These are phyloP conservation scores for Chrysochloris asiatica DNA, from an alignment of 2,113 vertebrate species.

Conservation along the genomic window DNA sequence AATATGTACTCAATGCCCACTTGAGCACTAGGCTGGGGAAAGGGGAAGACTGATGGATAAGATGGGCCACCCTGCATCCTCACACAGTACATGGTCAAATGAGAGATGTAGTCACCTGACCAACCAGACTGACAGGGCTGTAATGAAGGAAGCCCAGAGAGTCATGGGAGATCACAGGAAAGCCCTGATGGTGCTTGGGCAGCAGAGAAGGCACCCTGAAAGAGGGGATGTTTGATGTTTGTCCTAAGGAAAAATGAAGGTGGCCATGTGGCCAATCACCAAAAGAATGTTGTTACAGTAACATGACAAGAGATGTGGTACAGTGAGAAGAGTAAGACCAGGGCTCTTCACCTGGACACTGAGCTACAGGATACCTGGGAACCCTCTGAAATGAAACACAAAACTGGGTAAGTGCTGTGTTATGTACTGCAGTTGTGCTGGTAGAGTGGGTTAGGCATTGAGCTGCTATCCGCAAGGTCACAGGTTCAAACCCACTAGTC, in stretches of 20 bases:
- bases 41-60: fast-evolving
- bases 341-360: neutral
- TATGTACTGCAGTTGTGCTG: neutral
- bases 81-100: neutral
- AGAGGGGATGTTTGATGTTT: neutral
- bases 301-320: neutral
- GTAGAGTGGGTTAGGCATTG: too few species aligned
- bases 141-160: neutral
- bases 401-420: neutral
- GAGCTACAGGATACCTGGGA: neutral
- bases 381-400: neutral
- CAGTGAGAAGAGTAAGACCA: neutral
- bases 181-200: neutral
- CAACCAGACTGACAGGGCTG: neutral
- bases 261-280: neutral
- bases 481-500: too few species aligned
- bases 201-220: neutral
- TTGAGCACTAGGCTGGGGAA: neutral
- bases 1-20: neutral
- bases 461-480: too few species aligned
- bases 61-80: neutral
- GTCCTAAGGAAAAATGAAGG: neutral
- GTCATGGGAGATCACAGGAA: neutral
- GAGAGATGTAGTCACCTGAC: neutral
- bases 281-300: neutral